Evolutionary conservation across 2,113 vertebrate genomes (phyloP).

Genomic region (Poeciliopsis turrubarensis): DNA sequence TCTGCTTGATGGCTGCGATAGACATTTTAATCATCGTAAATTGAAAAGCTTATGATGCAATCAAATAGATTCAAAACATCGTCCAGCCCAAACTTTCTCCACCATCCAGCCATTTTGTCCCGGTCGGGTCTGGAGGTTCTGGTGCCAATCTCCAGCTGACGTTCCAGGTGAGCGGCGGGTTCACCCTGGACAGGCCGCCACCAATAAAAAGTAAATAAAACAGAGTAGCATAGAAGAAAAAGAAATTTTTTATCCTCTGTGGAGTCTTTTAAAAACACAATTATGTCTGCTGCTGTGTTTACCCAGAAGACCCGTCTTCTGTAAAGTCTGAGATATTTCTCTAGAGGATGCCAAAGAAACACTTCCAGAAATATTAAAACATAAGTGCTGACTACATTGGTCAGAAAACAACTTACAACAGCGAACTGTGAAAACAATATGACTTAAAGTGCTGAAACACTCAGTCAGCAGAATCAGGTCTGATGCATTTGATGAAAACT

Average conservation of each 20-base stretch:
- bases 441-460: conserved; percentile 23
- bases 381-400: conserved; percentile 33
- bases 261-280: conserved; percentile 7
- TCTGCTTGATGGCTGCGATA: no score
- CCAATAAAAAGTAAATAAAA: background rate
- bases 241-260: background rate
- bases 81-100: background rate
- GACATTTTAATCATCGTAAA: no score
- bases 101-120: no score
- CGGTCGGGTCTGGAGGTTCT: no score
- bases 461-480: conserved; percentile 34
- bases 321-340: conserved; percentile 39
- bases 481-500: conserved; percentile 30
- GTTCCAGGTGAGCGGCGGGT: no score
- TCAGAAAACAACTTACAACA: conserved; percentile 23
- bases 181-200: no score
- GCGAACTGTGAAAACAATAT: conserved; percentile 13
- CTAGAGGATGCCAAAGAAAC: conserved; percentile 23
- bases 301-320: conserved; percentile 17
- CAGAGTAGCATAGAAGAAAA: conserved; percentile 6
- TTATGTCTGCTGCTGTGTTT: conserved; percentile 12
- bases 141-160: no score
- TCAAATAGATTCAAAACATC: no score
- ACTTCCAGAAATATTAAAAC: conserved; percentile 30
- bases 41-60: no score